These are phyloP conservation scores for Cirrhinus mrigala DNA, from an alignment of 2,797 vertebrate genomes.

Conservation along the genomic window DNA sequence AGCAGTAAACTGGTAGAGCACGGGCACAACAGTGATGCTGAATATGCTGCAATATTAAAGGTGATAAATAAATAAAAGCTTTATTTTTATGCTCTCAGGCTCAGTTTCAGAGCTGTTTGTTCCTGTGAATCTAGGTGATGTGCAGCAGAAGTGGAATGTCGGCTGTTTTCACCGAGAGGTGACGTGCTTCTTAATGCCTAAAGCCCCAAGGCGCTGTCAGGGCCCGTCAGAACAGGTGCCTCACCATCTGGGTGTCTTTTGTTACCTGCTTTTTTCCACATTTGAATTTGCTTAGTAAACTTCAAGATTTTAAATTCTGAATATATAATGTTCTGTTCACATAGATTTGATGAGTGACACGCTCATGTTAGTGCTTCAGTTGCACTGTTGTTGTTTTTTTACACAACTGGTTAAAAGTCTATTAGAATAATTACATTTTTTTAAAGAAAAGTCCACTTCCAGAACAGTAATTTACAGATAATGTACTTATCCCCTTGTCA, in stretches of 20 bases:
- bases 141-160: constrained; percentile 24
- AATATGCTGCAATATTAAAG: constrained; percentile 3
- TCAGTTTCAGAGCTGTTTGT: constrained; percentile 4
- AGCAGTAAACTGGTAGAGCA: constrained; percentile 4
- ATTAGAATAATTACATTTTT: background rate
- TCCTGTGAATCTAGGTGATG: constrained; percentile 16
- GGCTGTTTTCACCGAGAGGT: constrained; percentile 25
- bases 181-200: constrained; percentile 31
- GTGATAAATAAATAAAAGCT: constrained; percentile 14
- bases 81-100: background rate
- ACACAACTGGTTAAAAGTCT: background rate
- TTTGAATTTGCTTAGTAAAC: background rate
- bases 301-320: background rate
- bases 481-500: no score
- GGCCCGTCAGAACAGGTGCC: constrained; percentile 47
- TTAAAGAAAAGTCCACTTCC: no score
- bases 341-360: background rate
- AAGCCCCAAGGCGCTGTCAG: constrained; percentile 34
- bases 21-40: background rate
- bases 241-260: constrained; percentile 22
- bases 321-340: background rate
- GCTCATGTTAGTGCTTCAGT: background rate
- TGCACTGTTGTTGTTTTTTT: background rate
- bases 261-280: constrained; percentile 4
- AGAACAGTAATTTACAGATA: no score